Percentiles rank a stretch among this genome's conserved stretches.
Evolutionary conservation across 2,888 invertebrate genomes (phyloP).

Genomic region (Periphyllus acericola): DNA sequence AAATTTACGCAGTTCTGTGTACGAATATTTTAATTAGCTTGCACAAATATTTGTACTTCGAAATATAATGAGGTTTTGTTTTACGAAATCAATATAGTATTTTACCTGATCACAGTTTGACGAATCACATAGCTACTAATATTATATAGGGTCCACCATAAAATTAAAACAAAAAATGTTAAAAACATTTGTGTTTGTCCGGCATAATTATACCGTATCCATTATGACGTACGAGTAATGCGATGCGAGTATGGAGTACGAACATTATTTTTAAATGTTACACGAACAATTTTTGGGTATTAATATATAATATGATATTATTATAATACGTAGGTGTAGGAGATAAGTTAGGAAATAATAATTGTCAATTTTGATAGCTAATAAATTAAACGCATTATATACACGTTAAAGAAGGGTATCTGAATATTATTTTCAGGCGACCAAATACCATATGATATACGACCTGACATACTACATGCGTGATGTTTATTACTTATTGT

Average conservation of each 20-base stretch:
- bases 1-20: background rate
- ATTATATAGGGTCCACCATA: background rate
- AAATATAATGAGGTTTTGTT: background rate
- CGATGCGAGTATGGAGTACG: background rate
- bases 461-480: background rate
- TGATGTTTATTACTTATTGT: background rate
- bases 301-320: background rate
- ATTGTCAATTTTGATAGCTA: slow-evolving; percentile 14
- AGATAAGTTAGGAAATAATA: slow-evolving; percentile 19
- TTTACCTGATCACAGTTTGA: background rate
- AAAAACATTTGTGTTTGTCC: background rate
- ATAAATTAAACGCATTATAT: background rate
- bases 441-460: background rate
- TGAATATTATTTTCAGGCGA: background rate
- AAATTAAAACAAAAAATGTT: too few relatives aligned
- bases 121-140: background rate
- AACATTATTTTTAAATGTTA: background rate
- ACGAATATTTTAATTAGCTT: background rate
- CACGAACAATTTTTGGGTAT: background rate
- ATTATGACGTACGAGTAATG: background rate
- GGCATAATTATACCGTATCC: background rate
- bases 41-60: background rate
- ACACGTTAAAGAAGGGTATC: background rate
- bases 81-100: background rate
- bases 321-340: background rate